Evolutionary conservation across 2,888 invertebrate genomes (phyloP).

Genomic region (Tenthredo distinguenda): DNA sequence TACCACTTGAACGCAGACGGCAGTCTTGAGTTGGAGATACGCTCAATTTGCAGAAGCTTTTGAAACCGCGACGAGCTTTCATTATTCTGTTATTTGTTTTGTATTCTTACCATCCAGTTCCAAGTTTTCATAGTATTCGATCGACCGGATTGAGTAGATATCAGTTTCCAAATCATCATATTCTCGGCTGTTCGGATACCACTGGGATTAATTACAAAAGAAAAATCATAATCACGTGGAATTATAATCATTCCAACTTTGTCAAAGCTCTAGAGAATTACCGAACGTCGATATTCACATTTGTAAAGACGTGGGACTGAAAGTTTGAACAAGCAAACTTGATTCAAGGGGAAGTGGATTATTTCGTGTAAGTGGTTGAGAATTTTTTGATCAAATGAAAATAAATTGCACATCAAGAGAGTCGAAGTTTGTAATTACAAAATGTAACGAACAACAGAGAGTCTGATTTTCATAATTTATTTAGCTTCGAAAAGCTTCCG

Average conservation of each 20-base stretch:
- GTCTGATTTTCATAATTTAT: not conserved
- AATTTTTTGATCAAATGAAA: not conserved
- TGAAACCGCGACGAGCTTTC: not conserved
- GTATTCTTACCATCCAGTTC: no score
- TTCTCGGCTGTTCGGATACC: not conserved
- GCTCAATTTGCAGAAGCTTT: not conserved
- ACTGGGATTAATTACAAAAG: no score
- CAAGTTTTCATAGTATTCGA: not conserved
- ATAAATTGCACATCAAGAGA: not conserved
- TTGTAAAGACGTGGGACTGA: not conserved
- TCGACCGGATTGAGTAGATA: not conserved
- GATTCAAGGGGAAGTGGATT: not conserved
- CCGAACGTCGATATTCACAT: not conserved
- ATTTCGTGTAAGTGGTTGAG: not conserved
- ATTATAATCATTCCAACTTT: not conserved
- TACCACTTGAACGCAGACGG: not conserved
- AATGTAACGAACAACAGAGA: not conserved
- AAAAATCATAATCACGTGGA: not conserved
- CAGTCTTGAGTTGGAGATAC: not conserved
- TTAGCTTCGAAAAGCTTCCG: not conserved
- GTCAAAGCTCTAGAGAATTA: not conserved
- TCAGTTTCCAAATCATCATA: not conserved
- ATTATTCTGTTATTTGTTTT: not conserved
- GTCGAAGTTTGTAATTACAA: not conserved
- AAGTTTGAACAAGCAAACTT: constrained; percentile 12